phyloP scores from a whole-genome alignment of 2,888 invertebrate species.

The Meteorus colon region DNA sequence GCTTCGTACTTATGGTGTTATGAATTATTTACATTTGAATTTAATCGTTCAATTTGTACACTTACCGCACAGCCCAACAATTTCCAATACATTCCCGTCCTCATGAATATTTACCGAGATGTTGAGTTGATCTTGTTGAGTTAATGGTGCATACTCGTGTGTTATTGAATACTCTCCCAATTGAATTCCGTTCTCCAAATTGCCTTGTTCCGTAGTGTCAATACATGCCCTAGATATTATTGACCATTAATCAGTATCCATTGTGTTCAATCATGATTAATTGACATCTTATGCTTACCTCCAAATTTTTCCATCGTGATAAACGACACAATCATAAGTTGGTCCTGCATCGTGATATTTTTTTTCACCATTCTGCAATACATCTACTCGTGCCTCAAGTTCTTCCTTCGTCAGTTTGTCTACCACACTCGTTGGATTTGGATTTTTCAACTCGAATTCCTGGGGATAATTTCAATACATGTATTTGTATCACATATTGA shows the following conservation, averaged over 20 bases:
- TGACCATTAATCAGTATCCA: conserved; percentile 27
- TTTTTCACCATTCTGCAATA: conserved; percentile 88
- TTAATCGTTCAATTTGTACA: conserved; percentile 56
- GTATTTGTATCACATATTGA: neutral
- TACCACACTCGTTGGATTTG: conserved; percentile 76
- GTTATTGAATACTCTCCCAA: conserved; percentile 89
- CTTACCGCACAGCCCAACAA: conserved; percentile 96
- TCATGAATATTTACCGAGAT: conserved; percentile 93
- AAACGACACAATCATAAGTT: conserved; percentile 94
- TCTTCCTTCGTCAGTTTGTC: conserved; percentile 93
- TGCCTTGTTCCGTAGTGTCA: conserved; percentile 88
- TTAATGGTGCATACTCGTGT: conserved; percentile 85
- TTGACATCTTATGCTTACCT: conserved; percentile 75
- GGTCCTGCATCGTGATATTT: conserved; percentile 91
- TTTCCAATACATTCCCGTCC: conserved; percentile 91
- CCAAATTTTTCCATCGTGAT: conserved; percentile 94
- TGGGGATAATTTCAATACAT: neutral
- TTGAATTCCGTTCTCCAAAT: conserved; percentile 83
- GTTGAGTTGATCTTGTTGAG: conserved; percentile 87
- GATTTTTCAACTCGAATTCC: conserved; percentile 83
- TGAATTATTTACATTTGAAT: neutral
- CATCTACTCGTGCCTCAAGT: conserved; percentile 88
- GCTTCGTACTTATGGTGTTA: no score
- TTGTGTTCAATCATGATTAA: conserved; percentile 22
- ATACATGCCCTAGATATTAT: conserved; percentile 81